Evolutionary conservation across 2,888 invertebrate genomes (phyloP).

Genomic region (Siphonodentalium dalli): DNA sequence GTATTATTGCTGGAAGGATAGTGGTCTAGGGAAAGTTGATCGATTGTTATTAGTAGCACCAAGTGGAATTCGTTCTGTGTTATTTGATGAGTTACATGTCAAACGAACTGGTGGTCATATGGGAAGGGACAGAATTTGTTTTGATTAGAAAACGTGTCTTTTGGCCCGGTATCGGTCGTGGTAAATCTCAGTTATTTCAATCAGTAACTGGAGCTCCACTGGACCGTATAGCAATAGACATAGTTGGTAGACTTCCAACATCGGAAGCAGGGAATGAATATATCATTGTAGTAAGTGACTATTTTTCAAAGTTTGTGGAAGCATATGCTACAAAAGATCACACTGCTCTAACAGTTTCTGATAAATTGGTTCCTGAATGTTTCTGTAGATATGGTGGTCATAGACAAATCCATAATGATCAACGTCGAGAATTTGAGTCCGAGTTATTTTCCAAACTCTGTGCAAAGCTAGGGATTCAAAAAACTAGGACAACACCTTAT

Average conservation of each 20-base stretch:
- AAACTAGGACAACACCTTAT: no score
- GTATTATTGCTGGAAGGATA: no score
- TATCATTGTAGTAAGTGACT: constrained; percentile 21
- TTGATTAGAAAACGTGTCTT: no score
- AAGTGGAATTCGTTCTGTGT: no score
- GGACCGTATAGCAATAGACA: constrained; percentile 4
- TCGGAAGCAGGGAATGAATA: constrained; percentile 13
- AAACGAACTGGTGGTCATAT: no score
- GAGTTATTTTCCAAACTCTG: no score
- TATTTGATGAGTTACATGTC: no score
- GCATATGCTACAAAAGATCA: constrained; percentile 22
- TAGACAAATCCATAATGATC: constrained; percentile 3
- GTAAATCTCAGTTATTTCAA: background rate
- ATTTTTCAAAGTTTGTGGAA: constrained; percentile 26
- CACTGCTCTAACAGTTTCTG: constrained; percentile 23
- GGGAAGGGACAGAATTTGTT: no score
- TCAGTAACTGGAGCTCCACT: background rate
- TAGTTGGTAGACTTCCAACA: background rate
- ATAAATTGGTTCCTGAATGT: constrained; percentile 17
- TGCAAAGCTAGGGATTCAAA: background rate
- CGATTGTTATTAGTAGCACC: no score
- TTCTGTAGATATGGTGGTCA: constrained; percentile 13
- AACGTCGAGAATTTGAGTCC: background rate
- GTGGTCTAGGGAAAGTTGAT: no score
- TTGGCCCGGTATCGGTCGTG: background rate